phyloP scores from a whole-genome alignment of 2,888 invertebrate genomes.

The Sturmia bella region DNA sequence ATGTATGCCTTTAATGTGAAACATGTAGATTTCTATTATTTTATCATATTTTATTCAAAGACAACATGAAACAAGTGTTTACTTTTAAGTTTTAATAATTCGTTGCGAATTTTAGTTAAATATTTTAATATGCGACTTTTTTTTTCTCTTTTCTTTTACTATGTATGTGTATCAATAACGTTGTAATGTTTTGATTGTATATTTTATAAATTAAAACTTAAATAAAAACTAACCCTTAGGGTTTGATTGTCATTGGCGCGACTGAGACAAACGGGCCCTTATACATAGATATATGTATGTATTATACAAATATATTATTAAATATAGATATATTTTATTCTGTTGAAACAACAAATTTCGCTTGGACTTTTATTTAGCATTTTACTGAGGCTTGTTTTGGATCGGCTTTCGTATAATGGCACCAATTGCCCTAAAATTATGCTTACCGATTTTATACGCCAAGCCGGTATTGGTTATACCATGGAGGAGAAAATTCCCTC shows the following conservation, averaged over 20 bases:
- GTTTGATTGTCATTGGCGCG: too few species aligned
- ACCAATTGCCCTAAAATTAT: too few species aligned
- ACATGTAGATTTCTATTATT: conserved; percentile 7
- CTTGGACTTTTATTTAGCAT: conserved; percentile 8
- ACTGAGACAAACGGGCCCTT: conserved; percentile 44
- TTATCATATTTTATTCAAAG: conserved; percentile 4
- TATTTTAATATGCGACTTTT: conserved; percentile 8
- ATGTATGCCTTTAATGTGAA: conserved; percentile 16
- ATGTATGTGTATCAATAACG: conserved; percentile 8
- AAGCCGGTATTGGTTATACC: too few species aligned
- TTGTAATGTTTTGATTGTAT: conserved; percentile 58
- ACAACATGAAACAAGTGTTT: background rate
- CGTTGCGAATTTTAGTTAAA: conserved; percentile 42
- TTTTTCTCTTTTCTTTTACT: conserved; percentile 1
- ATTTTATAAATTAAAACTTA: conserved; percentile 48
- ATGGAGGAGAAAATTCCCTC: too few species aligned
- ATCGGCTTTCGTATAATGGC: too few species aligned
- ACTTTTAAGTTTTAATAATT: conserved; percentile 4
- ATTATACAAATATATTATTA: conserved; percentile 53
- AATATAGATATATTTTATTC: conserved; percentile 72
- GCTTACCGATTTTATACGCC: too few species aligned
- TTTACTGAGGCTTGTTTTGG: background rate
- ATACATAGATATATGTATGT: conserved; percentile 50
- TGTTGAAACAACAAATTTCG: conserved; percentile 63
- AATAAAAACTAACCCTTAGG: conserved; percentile 46